phyloP scores from a whole-genome alignment of 2,113 vertebrate species.

The Morphnarchus princeps region DNA sequence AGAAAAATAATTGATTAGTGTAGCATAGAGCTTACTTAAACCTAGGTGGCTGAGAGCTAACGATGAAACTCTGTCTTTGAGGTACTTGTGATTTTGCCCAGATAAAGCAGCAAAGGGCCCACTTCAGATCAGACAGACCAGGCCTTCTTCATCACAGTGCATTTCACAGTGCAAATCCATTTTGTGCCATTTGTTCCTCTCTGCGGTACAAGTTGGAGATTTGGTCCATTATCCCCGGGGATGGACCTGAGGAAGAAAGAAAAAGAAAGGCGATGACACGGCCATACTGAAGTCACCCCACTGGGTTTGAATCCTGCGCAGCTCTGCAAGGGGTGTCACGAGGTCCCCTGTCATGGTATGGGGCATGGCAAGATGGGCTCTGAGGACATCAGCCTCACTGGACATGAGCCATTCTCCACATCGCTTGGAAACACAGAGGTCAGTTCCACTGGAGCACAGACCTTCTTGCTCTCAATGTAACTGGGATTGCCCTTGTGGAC shows the following conservation, averaged over 20 bases:
- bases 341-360: rapidly evolving
- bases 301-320: rapidly evolving
- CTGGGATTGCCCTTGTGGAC: background rate
- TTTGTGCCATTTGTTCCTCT: background rate
- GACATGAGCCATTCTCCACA: background rate
- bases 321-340: background rate
- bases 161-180: background rate
- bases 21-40: background rate
- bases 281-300: background rate
- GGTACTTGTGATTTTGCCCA: background rate
- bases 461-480: background rate
- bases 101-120: background rate
- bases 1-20: background rate
- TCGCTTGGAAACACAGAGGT: rapidly evolving
- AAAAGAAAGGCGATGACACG: rapidly evolving
- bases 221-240: background rate
- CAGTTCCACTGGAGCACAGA: rapidly evolving
- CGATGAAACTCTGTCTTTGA: background rate
- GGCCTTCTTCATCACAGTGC: background rate
- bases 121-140: background rate
- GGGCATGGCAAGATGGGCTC: rapidly evolving
- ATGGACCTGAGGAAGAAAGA: background rate
- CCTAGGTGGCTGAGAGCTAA: background rate
- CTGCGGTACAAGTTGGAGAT: background rate
- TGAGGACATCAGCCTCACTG: rapidly evolving